Evolutionary conservation across 2,113 vertebrate species (phyloP).

Genomic region (Psettodes erumei): DNA sequence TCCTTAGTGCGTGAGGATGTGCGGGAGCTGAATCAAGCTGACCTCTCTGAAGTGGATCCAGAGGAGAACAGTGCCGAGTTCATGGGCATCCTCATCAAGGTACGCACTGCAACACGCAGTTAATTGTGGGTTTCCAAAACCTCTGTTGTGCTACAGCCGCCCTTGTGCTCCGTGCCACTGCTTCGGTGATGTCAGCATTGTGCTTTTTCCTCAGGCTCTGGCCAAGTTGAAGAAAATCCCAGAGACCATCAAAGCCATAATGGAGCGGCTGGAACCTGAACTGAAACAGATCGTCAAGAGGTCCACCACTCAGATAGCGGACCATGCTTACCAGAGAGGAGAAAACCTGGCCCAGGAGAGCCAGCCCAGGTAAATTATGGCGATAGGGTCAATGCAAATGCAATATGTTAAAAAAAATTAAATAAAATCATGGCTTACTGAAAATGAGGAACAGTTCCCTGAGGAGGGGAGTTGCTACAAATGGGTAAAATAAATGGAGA

Average conservation of each 20-base stretch:
- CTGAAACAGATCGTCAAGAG: slow-evolving; percentile 97
- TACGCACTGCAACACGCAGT: slow-evolving; percentile 15
- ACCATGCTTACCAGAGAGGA: slow-evolving; percentile 93
- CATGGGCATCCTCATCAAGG: slow-evolving; percentile 97
- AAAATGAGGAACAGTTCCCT: not conserved
- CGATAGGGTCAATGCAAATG: not conserved
- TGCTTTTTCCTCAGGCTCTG: slow-evolving; percentile 83
- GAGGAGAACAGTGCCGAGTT: slow-evolving; percentile 95
- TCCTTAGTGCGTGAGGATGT: slow-evolving; percentile 87
- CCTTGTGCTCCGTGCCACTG: not conserved
- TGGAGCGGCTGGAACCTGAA: slow-evolving; percentile 94
- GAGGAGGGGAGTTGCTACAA: not conserved
- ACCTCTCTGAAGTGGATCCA: slow-evolving; percentile 88
- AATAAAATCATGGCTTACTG: not conserved
- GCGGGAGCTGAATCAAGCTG: slow-evolving; percentile 84
- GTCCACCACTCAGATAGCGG: slow-evolving; percentile 97
- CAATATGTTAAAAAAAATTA: slow-evolving; percentile 3
- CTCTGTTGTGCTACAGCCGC: not conserved
- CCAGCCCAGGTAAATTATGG: slow-evolving; percentile 87
- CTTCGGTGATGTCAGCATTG: not conserved
- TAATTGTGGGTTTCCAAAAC: not conserved
- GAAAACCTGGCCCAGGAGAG: slow-evolving; percentile 91
- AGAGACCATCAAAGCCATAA: slow-evolving; percentile 95
- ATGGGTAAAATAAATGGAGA: not conserved
- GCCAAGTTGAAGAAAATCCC: slow-evolving; percentile 97